phyloP scores from a whole-genome alignment of 2,113 vertebrate species.

The Apus apus region DNA sequence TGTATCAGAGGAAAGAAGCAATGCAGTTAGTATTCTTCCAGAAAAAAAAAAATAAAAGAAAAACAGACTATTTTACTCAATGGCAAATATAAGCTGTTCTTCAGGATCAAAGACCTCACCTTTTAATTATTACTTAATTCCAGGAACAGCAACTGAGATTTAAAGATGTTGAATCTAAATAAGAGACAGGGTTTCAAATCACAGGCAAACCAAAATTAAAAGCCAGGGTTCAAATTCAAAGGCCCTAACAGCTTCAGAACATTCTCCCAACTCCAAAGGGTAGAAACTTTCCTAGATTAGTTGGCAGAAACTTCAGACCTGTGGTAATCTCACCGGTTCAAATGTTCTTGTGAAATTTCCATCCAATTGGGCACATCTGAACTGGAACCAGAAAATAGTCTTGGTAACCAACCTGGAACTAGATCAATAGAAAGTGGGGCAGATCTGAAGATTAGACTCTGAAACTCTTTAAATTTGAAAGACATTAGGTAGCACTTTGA shows the following conservation, averaged over 20 bases:
- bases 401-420: conserved; percentile 53
- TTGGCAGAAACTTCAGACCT: conserved; percentile 41
- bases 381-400: conserved; percentile 59
- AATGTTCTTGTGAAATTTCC: conserved; percentile 50
- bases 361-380: conserved; percentile 62
- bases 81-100: not conserved
- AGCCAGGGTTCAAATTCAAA: not conserved
- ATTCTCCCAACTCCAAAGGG: not conserved
- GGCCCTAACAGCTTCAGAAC: not conserved
- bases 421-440: conserved; percentile 30
- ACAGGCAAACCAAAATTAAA: not conserved
- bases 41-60: too few species aligned
- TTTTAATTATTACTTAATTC: not conserved
- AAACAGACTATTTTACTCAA: not conserved
- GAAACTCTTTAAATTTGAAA: conserved; percentile 43
- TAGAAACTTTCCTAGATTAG: conserved; percentile 23
- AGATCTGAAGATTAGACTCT: conserved; percentile 37
- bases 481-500: conserved; percentile 13
- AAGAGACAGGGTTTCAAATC: not conserved
- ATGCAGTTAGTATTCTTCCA: not conserved
- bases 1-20: not conserved
- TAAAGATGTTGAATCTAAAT: not conserved
- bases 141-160: not conserved
- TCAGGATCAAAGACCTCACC: not conserved
- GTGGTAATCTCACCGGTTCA: conserved; percentile 26